Evolutionary conservation across 2,888 invertebrate species (phyloP).

Genomic region (Apotomis betuletana): DNA sequence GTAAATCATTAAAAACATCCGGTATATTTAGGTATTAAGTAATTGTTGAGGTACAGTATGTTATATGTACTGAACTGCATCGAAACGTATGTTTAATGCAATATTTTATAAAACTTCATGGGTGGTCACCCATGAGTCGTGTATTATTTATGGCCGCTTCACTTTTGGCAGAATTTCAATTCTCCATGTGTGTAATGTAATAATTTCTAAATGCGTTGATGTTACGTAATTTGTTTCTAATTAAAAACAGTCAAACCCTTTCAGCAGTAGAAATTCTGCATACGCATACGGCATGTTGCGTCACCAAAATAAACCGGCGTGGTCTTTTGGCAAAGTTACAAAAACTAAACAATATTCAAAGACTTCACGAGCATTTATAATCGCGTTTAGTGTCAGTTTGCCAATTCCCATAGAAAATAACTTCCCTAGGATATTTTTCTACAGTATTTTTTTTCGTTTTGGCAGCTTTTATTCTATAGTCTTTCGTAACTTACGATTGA

Average conservation of each 20-base stretch:
- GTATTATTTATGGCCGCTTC: background rate
- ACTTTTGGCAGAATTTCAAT: conserved; percentile 16
- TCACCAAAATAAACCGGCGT: conserved; percentile 6
- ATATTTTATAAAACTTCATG: too few relatives aligned
- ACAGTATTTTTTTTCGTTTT: too few relatives aligned
- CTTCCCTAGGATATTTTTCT: too few relatives aligned
- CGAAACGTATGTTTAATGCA: too few relatives aligned
- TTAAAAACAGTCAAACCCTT: conserved; percentile 18
- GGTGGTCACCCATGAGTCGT: background rate
- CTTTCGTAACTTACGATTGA: too few relatives aligned
- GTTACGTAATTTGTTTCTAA: conserved; percentile 16
- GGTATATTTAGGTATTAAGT: too few relatives aligned
- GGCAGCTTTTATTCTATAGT: too few relatives aligned
- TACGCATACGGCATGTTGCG: background rate
- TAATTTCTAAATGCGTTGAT: conserved; percentile 1
- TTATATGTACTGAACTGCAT: too few relatives aligned
- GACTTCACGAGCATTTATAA: background rate
- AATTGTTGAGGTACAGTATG: too few relatives aligned
- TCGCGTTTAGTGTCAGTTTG: background rate
- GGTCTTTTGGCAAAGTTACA: conserved; percentile 1
- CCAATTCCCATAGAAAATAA: background rate
- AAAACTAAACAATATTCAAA: background rate
- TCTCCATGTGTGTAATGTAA: conserved; percentile 17
- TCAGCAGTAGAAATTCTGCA: conserved; percentile 5
- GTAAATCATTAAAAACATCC: too few relatives aligned